Percentiles rank a stretch among this genome's conserved stretches.
Evolutionary conservation across 2,888 invertebrate species (phyloP).

Genomic region (Colostygia pectinataria): DNA sequence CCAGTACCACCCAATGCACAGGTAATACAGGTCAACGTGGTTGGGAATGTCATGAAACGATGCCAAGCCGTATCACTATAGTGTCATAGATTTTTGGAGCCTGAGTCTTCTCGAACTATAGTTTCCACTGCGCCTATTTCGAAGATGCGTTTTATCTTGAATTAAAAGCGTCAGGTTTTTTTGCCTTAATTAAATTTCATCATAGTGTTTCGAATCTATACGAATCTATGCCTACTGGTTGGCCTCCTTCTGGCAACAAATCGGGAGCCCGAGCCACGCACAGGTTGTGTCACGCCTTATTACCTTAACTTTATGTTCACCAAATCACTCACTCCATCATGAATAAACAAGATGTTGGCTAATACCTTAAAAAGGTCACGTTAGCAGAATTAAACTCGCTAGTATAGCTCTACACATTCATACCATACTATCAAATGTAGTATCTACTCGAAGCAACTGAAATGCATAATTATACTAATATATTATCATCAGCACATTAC

Average conservation of each 20-base stretch:
- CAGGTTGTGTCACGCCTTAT: constrained; percentile 73
- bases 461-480: too few relatives aligned
- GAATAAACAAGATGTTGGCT: constrained; percentile 62
- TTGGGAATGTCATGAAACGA: too few relatives aligned
- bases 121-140: too few relatives aligned
- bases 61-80: too few relatives aligned
- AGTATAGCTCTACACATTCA: too few relatives aligned
- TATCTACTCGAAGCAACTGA: too few relatives aligned
- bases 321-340: constrained; percentile 69
- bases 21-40: not conserved
- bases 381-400: constrained; percentile 1
- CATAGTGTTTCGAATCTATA: not conserved
- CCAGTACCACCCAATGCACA: too few relatives aligned
- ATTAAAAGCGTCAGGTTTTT: not conserved
- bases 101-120: too few relatives aligned
- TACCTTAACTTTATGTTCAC: constrained; percentile 65
- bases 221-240: constrained; percentile 32
- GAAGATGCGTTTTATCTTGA: too few relatives aligned
- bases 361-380: constrained; percentile 38
- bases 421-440: too few relatives aligned
- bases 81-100: too few relatives aligned
- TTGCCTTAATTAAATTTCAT: not conserved
- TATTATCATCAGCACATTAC: too few relatives aligned
- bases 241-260: constrained; percentile 60
- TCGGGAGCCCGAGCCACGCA: constrained; percentile 58